These are phyloP conservation scores for Heliconius erato DNA, from an alignment of 2,888 invertebrate genomes.

Conservation along the genomic window DNA sequence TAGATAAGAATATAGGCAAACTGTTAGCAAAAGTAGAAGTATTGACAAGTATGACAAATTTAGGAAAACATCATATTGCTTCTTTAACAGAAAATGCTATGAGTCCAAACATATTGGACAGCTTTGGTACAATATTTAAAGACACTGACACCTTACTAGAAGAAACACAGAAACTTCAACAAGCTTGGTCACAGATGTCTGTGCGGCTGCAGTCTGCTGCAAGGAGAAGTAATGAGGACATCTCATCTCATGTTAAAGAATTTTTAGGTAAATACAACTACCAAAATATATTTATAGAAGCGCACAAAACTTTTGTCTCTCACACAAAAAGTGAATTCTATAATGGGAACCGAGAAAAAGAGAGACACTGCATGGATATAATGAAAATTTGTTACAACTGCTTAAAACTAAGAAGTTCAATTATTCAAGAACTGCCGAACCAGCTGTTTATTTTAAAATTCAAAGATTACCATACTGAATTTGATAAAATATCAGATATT, in stretches of 20 bases:
- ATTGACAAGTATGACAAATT: conserved; percentile 72
- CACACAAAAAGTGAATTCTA: conserved; percentile 73
- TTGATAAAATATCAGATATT: conserved; percentile 75
- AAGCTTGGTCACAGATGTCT: conserved; percentile 78
- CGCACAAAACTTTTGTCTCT: conserved; percentile 74
- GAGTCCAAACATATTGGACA: conserved; percentile 72
- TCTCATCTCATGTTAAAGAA: conserved; percentile 72
- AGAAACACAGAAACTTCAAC: conserved; percentile 76
- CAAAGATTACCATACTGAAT: conserved; percentile 76
- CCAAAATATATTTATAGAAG: conserved; percentile 74
- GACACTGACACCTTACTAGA: conserved; percentile 71
- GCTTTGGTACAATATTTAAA: conserved; percentile 76
- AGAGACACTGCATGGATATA: conserved; percentile 82
- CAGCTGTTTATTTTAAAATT: conserved; percentile 78
- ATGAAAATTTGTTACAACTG: conserved; percentile 85
- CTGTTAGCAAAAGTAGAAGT: conserved; percentile 78
- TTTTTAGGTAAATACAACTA: conserved; percentile 77
- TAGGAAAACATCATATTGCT: conserved; percentile 72
- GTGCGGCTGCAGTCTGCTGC: conserved; percentile 79
- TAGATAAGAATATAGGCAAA: conserved; percentile 79
- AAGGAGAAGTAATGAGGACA: conserved; percentile 75
- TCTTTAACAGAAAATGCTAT: conserved; percentile 68
- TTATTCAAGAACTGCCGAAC: conserved; percentile 76
- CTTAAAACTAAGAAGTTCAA: conserved; percentile 82
- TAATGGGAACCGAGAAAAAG: conserved; percentile 73